A percentile compares a stretch with the other conserved stretches of the same genome.
Evolutionary conservation across 1,140 invertebrate genomes (phyloP).

Genomic region (Phortica variegata): DNA sequence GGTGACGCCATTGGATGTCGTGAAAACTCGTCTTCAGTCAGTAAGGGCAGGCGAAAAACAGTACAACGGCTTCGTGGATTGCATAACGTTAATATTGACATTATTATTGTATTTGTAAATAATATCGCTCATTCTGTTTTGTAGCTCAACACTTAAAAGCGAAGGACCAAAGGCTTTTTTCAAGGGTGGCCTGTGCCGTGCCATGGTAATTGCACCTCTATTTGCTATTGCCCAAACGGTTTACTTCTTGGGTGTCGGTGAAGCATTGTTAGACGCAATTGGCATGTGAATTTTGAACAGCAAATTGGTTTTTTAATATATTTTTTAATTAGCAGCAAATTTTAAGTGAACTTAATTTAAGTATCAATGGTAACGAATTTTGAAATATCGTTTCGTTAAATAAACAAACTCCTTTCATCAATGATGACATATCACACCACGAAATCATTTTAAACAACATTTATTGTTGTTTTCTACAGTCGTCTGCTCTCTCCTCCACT

Average conservation of each 20-base stretch:
- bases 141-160: conserved; percentile 78
- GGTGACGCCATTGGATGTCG: conserved; percentile 94
- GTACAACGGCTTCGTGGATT: conserved; percentile 44
- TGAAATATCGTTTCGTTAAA: conserved; percentile 6
- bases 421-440: conserved; percentile 35
- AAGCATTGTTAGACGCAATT: conserved; percentile 70
- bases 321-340: too few relatives aligned
- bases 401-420: conserved; percentile 28
- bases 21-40: conserved; percentile 93
- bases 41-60: conserved; percentile 60
- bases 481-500: not conserved
- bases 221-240: conserved; percentile 98
- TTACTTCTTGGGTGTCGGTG: conserved; percentile 94
- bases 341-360: too few relatives aligned
- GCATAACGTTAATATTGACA: too few relatives aligned
- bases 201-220: conserved; percentile 95
- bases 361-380: too few relatives aligned
- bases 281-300: too few relatives aligned
- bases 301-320: too few relatives aligned
- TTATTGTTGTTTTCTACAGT: not conserved
- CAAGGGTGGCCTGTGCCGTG: conserved; percentile 93
- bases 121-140: conserved; percentile 61
- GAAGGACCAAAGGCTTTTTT: conserved; percentile 93
- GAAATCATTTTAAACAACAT: not conserved
- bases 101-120: not conserved